Conservation (phyloP, 2,113 vertebrate genomes). For the Ictalurus punctatus region DNA sequence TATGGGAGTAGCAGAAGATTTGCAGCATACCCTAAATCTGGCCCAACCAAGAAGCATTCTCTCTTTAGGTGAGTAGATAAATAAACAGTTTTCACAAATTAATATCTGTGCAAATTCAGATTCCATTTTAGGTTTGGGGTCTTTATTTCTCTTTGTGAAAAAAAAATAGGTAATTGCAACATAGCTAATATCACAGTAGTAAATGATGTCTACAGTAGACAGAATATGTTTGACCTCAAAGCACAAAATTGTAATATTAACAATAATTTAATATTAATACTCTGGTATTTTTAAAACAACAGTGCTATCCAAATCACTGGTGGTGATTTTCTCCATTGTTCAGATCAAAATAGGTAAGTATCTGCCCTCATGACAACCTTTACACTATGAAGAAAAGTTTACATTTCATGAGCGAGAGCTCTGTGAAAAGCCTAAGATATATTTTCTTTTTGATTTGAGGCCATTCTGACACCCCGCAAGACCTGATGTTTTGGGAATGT, state of each 20-base stretch:
- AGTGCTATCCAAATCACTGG: conserved; percentile 55
- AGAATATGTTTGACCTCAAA: background rate
- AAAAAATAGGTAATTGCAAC: background rate
- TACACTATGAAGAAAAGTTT: background rate
- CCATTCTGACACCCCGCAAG: too few species aligned
- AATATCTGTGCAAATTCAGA: background rate
- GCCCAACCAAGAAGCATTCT: too few species aligned
- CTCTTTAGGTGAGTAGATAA: conserved; percentile 14
- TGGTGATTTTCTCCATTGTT: conserved; percentile 57
- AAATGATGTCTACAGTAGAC: background rate
- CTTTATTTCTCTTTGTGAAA: background rate
- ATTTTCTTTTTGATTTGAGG: background rate
- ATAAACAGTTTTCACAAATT: background rate
- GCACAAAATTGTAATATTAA: background rate
- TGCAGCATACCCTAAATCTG: background rate
- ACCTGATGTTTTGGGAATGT: too few species aligned
- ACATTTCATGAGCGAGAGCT: background rate
- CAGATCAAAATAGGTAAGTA: conserved; percentile 51
- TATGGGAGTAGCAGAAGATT: background rate
- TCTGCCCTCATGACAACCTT: background rate
- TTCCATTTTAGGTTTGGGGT: background rate
- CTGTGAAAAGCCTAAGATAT: background rate
- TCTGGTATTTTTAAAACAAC: background rate
- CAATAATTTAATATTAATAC: background rate
- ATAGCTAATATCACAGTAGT: background rate